These are phyloP conservation scores for Opisthocomus hoazin DNA, from an alignment of 2,113 vertebrate species.

Conservation along the genomic window DNA sequence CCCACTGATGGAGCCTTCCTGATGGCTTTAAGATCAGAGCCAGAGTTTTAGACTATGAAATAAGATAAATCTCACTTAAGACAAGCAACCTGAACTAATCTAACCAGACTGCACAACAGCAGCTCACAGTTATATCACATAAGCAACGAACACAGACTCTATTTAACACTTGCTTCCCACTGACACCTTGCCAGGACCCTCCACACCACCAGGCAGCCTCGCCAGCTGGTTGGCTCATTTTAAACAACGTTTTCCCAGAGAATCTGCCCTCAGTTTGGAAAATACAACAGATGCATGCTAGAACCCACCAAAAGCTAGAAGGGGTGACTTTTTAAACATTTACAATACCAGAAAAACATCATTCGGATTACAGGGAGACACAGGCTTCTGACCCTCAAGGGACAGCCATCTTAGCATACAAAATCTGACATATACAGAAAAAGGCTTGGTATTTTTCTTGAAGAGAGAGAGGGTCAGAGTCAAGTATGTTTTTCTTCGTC, in stretches of 20 bases:
- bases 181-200: neutral
- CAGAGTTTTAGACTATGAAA: neutral
- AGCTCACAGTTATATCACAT: neutral
- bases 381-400: neutral
- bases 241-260: neutral
- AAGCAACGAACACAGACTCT: neutral
- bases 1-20: neutral
- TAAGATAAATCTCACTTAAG: neutral
- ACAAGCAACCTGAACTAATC: neutral
- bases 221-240: neutral
- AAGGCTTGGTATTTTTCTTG: neutral
- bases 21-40: neutral
- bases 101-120: rapidly evolving
- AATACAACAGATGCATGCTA: neutral
- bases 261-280: neutral
- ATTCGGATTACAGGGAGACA: neutral
- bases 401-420: neutral
- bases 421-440: neutral
- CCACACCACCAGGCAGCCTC: neutral
- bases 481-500: neutral
- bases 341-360: neutral
- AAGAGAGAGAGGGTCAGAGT: neutral
- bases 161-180: neutral
- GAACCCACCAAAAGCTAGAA: neutral
- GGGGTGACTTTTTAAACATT: neutral